Evolutionary conservation across 2,113 vertebrate species (phyloP).

Genomic region (Phodopus roborovskii): DNA sequence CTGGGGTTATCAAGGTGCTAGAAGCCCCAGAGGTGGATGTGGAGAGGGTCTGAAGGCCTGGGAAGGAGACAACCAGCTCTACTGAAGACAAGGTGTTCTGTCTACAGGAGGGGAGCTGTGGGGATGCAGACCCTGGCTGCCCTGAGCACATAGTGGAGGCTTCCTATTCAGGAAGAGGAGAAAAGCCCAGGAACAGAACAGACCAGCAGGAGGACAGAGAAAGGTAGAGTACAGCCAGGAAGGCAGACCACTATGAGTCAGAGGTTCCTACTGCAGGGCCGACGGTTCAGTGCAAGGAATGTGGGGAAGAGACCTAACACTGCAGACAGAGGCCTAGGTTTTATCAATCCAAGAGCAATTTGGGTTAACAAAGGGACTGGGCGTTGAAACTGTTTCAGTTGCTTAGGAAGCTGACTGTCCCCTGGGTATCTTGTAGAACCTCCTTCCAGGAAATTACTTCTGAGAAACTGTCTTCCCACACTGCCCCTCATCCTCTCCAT

Average conservation of each 20-base stretch:
- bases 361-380: not conserved
- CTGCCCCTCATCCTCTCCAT: not conserved
- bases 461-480: not conserved
- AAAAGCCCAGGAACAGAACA: not conserved
- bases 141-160: not conserved
- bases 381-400: not conserved
- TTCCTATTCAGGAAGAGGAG: conserved; percentile 24
- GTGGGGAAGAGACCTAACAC: not conserved
- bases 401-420: not conserved
- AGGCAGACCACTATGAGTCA: not conserved
- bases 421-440: not conserved
- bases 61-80: conserved; percentile 6
- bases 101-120: not conserved
- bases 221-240: not conserved
- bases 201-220: not conserved
- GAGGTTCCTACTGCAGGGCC: not conserved
- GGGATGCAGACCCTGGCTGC: not conserved
- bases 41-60: not conserved
- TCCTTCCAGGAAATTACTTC: not conserved
- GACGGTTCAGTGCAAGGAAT: not conserved
- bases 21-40: not conserved
- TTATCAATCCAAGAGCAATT: not conserved
- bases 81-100: conserved; percentile 18
- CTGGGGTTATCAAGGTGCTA: conserved; percentile 42
- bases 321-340: not conserved